Conservation (phyloP, 1,140 invertebrate species). For the Drosophila bocki region DNA sequence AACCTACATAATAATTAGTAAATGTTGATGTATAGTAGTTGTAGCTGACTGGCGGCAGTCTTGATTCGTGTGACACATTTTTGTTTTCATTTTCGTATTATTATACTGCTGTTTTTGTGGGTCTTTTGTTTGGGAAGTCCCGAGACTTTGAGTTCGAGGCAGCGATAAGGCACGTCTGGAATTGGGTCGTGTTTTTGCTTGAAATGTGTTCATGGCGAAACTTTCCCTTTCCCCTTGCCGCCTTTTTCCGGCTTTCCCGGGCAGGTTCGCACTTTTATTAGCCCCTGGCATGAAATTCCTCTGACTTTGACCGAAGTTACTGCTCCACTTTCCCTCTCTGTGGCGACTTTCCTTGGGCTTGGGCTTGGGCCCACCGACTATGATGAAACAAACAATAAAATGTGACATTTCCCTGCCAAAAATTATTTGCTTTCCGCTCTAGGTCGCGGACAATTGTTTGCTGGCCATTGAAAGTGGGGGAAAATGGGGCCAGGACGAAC, state of each 20-base stretch:
- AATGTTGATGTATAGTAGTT: conserved; percentile 25
- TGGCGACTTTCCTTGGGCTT: background rate
- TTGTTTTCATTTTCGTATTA: conserved; percentile 50
- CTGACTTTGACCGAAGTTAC: conserved; percentile 40
- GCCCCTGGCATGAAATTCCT: conserved; percentile 69
- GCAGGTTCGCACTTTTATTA: conserved; percentile 70
- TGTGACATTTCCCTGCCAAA: conserved; percentile 50
- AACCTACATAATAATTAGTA: conserved; percentile 55
- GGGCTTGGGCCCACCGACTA: background rate
- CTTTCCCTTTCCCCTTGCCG: conserved; percentile 21
- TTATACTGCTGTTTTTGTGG: conserved; percentile 34
- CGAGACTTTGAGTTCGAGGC: conserved; percentile 26
- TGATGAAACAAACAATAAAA: conserved; percentile 52
- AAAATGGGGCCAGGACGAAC: conserved; percentile 15
- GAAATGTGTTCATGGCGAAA: conserved; percentile 50
- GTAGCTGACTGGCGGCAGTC: conserved; percentile 1
- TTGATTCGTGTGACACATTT: conserved; percentile 55
- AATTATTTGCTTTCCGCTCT: conserved; percentile 53
- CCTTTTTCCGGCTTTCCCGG: conserved; percentile 17
- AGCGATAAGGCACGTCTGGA: conserved; percentile 77
- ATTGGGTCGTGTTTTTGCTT: conserved; percentile 67
- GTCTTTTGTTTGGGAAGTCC: conserved; percentile 44
- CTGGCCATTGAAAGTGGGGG: conserved; percentile 5
- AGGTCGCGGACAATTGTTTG: conserved; percentile 52
- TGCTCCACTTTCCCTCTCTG: conserved; percentile 29